Conservation (phyloP, 2,888 invertebrate genomes). For the Acanthococcus lagerstroemiae region DNA sequence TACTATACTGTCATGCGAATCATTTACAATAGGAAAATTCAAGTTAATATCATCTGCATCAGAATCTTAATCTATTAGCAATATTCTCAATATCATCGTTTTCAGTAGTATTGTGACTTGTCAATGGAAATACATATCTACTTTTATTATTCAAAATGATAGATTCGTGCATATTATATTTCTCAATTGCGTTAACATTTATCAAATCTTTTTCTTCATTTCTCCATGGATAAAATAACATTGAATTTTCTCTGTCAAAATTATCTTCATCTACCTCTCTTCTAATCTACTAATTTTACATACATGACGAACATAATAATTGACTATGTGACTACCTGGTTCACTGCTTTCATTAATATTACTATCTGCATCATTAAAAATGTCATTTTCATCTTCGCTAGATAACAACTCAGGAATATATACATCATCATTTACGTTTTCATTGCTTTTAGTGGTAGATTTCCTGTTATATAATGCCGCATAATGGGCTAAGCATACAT, state of each 20-base stretch:
- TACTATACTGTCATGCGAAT: neutral
- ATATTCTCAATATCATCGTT: no score
- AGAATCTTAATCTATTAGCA: no score
- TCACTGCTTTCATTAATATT: neutral
- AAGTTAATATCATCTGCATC: no score
- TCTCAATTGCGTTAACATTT: conserved; percentile 14
- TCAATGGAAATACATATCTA: no score
- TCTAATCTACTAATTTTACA: neutral
- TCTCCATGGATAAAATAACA: conserved; percentile 37
- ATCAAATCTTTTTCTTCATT: conserved; percentile 35
- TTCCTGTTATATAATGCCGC: conserved; percentile 33
- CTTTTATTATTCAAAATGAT: no score
- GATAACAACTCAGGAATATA: neutral
- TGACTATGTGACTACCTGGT: neutral
- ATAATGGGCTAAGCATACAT: conserved; percentile 39
- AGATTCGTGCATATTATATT: neutral
- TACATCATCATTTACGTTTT: neutral
- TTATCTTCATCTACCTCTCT: conserved; percentile 32
- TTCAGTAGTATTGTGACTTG: no score
- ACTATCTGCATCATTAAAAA: neutral
- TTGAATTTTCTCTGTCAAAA: conserved; percentile 35
- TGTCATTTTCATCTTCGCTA: no score
- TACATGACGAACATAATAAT: neutral
- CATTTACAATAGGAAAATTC: neutral
- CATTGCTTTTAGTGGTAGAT: neutral